phyloP scores from a whole-genome alignment of 2,888 invertebrate genomes.

The Lasiommata megera region DNA sequence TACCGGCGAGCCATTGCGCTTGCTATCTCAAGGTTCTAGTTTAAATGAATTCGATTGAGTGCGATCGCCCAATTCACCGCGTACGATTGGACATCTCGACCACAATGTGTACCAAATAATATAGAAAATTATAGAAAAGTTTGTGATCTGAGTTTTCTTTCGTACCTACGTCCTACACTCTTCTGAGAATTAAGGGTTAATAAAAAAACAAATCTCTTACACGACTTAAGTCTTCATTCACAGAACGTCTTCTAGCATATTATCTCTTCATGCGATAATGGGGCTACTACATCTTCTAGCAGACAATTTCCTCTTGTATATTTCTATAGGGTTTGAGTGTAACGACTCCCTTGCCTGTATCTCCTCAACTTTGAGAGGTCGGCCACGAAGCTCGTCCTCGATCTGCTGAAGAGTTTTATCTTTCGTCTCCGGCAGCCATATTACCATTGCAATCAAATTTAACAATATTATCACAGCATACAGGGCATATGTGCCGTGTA shows the following conservation, averaged over 20 bases:
- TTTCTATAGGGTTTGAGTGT: constrained; percentile 46
- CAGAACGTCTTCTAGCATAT: background rate
- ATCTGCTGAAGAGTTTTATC: constrained; percentile 84
- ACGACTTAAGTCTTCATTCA: too few relatives aligned
- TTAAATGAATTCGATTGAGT: constrained; percentile 15
- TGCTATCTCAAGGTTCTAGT: constrained; percentile 17
- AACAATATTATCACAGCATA: constrained; percentile 78
- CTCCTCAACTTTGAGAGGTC: constrained; percentile 46
- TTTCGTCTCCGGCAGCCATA: constrained; percentile 84
- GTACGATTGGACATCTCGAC: constrained; percentile 66
- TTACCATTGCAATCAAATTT: constrained; percentile 75
- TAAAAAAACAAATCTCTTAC: too few relatives aligned
- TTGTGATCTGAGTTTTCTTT: constrained; percentile 38
- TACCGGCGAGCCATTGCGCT: constrained; percentile 42
- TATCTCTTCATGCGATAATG: background rate
- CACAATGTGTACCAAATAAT: constrained; percentile 72
- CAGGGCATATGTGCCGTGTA: constrained; percentile 79
- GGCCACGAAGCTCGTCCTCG: constrained; percentile 76
- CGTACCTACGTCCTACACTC: background rate
- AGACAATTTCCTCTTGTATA: constrained; percentile 51
- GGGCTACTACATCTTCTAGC: constrained; percentile 43
- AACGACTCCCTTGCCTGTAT: constrained; percentile 48
- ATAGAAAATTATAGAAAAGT: constrained; percentile 60
- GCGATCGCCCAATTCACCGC: constrained; percentile 36
- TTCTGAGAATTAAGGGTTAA: too few relatives aligned